Base-by-base conservation (phyloP, 2,113 vertebrate species). In the Cairina moschata region DNA sequence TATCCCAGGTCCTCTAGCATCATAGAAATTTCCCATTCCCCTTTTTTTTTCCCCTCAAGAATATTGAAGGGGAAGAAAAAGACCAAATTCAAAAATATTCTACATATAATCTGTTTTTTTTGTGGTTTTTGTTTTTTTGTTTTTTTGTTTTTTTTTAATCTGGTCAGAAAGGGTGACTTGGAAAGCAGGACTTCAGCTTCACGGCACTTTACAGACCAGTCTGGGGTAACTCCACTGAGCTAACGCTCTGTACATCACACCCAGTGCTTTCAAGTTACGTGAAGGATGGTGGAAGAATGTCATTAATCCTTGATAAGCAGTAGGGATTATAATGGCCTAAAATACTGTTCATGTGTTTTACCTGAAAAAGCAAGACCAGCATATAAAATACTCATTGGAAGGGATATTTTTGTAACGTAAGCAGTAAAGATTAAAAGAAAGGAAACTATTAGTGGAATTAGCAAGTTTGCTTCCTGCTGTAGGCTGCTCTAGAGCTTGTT, bases 341-440 rank as follows among this genome's bases (percentile, higher is more conserved):
- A 94, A 72, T 65, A 71, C 78, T 67, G 42, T 29, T 83, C 55
- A 74, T 78, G 66, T 78, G 42, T 90, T 86, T n/a, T 48, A 91
- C 83, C 91, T 88, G 65, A 72, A 72, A 93, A 80, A 88, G 52
- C 72, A 72, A 93, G 68, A 68, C 32, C 65, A 63, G 68, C 82
- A 60, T 13, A 75, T 76, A 90, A 93, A 88, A 86, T 73, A 77
- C 12, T 1, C 79, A 34, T 21, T 86, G 90, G 72, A 75, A 75
- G 42, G 83, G 92, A 95, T 96, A 56, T 93, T 96, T 75, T 81
- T 46, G 18, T 22, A 65, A 36, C 60, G 68, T 74, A 91, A 93
- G 93, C 79, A 95, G 69, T 38, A 81, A 81, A 73, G 85, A 94
- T 94, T 66, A 91, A 91, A 94, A 95, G 79, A 93, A 95, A 93